Base-by-base conservation (phyloP, 2,113 vertebrate species). In the Egretta garzetta region DNA sequence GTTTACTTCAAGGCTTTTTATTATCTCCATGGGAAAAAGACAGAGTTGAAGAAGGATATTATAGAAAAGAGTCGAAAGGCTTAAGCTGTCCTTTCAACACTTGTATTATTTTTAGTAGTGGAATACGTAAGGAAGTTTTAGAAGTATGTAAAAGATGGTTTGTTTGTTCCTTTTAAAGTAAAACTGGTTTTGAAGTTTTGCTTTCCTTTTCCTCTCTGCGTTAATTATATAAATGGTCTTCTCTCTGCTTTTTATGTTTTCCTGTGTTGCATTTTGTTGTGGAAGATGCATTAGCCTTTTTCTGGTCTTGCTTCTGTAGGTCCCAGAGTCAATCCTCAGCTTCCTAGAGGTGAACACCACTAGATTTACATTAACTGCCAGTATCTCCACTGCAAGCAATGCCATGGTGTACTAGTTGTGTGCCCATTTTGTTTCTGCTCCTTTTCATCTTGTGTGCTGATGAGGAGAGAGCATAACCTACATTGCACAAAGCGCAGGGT, bases 71-170 rank as follows among this genome's bases (percentile, higher is more conserved):
- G 37, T 55, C 43, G 76, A 58, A 72, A 88, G 39, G 49, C 41
- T 85, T 70, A 45, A 43, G 43, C 71, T 87, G 24, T 83, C 39
- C 50, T 63, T 95, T 95, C 71, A 85, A 87, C 18, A 62, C 41
- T 93, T 90, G 26, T 32, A 63, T 76, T 88, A 80, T 67, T 96
- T 91, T 70, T 70, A 95, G 82, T 88, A 80, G 71, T 37, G 37
- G 67, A 66, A 45, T 67, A 70, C 56, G 17, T 18, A 37, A 71
- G 35, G 27, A 58, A 56, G 27, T 47, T 64, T 75, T 66, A 85
- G 3, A 33, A 37, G 7, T 18, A 58, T 55, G 10, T 52, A 84
- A 86, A 66, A 47, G 4, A n/a, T 56, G 1, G 27, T 33, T 86
- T 83, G 9, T 68, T 74, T 91, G 18, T 59, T 43, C 43, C 12